Percentiles rank a stretch among this genome's conserved stretches.
Evolutionary conservation across 2,888 invertebrate genomes (phyloP).

Genomic region (Glaucopsyche alexis): DNA sequence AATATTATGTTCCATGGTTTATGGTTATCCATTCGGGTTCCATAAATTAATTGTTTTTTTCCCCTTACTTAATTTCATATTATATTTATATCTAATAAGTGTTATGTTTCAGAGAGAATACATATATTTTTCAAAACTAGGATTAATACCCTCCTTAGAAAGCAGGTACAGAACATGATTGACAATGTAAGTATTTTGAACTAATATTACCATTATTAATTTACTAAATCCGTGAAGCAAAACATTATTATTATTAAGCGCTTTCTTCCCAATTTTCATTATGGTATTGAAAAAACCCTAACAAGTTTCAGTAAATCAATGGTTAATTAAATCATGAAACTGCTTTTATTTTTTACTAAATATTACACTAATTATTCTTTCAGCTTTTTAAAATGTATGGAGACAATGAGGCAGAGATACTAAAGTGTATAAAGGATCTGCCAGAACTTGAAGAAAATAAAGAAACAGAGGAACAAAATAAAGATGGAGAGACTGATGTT

Average conservation of each 20-base stretch:
- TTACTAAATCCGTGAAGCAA: too few relatives aligned
- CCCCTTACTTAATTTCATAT: background rate
- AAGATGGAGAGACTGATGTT: background rate
- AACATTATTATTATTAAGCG: too few relatives aligned
- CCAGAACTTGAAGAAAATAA: constrained; percentile 9
- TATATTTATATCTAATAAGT: background rate
- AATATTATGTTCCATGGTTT: background rate
- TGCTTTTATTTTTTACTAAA: background rate
- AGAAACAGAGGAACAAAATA: background rate
- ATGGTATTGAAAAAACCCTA: too few relatives aligned
- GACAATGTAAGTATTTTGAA: constrained; percentile 10
- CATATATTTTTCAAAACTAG: constrained; percentile 4
- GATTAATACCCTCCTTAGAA: constrained; percentile 3
- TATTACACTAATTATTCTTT: background rate
- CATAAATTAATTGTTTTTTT: background rate
- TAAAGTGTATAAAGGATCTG: constrained; percentile 3
- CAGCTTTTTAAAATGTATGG: constrained; percentile 9
- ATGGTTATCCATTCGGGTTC: too few relatives aligned
- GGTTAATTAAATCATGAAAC: too few relatives aligned
- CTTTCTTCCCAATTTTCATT: too few relatives aligned
- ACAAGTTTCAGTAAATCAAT: too few relatives aligned
- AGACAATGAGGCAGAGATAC: constrained; percentile 9
- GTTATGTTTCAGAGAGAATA: constrained; percentile 20
- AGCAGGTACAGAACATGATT: constrained; percentile 8
- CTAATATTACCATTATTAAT: too few relatives aligned